Evolutionary conservation across 2,797 vertebrate genomes (phyloP), one percentile per base, ranked within the genome.

Genomic region (Setipinna tenuifilis): DNA sequence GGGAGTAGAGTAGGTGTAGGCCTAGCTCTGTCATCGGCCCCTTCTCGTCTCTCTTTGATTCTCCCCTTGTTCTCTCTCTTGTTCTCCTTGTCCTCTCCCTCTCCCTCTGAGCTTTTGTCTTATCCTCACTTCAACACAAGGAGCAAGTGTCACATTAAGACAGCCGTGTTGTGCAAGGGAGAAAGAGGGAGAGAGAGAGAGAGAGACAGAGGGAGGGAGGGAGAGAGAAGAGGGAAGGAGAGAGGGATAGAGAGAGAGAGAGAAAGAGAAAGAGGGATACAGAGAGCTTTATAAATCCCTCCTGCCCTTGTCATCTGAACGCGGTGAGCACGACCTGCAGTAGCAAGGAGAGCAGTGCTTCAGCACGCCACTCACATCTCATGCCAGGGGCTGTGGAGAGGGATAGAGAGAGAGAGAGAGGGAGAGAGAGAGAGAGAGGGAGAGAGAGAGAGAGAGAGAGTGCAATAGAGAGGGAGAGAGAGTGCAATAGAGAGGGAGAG

Each of bases 331-430:
- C 44, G 58, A 17, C 82, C 65, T 81, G 23, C 17, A 10, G 84
- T 54, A 7, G 21, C 44, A 16, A 31, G 31, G 14, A 71, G 71
- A 78, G 71, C 84, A 31, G 48, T 78, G 78, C 17, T 78, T 87
- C 86, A 41, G 78, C 44, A 87, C 46, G 83, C 82, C 48, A 21
- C 82, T 82, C 82, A 88, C 46, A 48, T 87, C 65, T 82, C 6
- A 46, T 10, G 71, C 71, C 71, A 31, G 31, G 16, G 68, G 68
- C 68, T 75, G 31, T 41, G 35, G 35, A 25, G 7, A 44, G 31
- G 9, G 6, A 44, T 12, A 48, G 46, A 48, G 46, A 10, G 46
- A 48, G 4, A 48, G 46, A 48, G 46, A 48, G 46, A 48, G 46
- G 10, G 3, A 10, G 46, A 48, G 46, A 48, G 46, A 48, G 46